These are phyloP conservation scores for Nemotelus nigrinus DNA, from an alignment of 2,888 invertebrate genomes.

Conservation along the genomic window DNA sequence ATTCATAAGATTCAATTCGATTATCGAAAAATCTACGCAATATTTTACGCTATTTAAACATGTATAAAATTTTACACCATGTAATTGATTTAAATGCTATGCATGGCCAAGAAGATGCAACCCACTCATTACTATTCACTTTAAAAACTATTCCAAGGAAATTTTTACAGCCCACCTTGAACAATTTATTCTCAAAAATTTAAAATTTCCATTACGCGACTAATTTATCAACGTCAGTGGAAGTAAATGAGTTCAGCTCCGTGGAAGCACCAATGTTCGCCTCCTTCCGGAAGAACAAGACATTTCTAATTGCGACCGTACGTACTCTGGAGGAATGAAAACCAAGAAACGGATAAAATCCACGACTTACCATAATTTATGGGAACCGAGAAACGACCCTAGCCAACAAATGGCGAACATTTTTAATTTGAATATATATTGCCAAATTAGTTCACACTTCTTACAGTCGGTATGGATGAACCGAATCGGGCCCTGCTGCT, in stretches of 20 bases:
- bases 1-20: too few relatives aligned
- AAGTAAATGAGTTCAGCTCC: constrained; percentile 33
- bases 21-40: too few relatives aligned
- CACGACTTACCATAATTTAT: constrained; percentile 44
- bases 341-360: constrained; percentile 43
- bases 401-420: constrained; percentile 44
- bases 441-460: constrained; percentile 45
- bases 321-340: constrained; percentile 31
- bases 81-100: too few relatives aligned
- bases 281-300: constrained; percentile 33
- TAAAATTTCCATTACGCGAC: constrained; percentile 33
- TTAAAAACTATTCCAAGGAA: constrained; percentile 4
- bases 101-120: not conserved
- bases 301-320: constrained; percentile 41
- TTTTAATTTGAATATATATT: constrained; percentile 44
- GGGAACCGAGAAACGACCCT: constrained; percentile 43
- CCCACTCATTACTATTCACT: constrained; percentile 33
- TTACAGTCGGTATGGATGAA: not conserved
- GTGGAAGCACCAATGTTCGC: not conserved
- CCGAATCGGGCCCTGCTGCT: not conserved
- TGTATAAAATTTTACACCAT: too few relatives aligned
- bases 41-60: too few relatives aligned
- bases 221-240: constrained; percentile 42
- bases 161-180: constrained; percentile 14
- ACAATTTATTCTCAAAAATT: constrained; percentile 38